A percentile compares a stretch with the other conserved stretches of the same genome.
Evolutionary conservation across 1,140 invertebrate genomes (phyloP).

Genomic region (Aricia agestis): DNA sequence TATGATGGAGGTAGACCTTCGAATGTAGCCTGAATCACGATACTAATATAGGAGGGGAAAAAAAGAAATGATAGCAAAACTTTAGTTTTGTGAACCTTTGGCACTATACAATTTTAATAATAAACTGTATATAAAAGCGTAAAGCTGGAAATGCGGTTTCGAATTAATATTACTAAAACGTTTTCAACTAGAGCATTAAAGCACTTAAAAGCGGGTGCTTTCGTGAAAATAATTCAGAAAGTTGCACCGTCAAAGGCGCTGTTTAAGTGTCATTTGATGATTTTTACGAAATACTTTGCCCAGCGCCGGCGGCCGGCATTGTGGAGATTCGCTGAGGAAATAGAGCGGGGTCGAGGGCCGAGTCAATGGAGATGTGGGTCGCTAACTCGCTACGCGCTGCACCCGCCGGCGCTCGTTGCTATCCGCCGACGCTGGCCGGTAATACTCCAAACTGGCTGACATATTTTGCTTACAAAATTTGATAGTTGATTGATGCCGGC

Average conservation of each 20-base stretch:
- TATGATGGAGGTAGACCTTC: no score
- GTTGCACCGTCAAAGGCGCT: background rate
- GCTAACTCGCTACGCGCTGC: background rate
- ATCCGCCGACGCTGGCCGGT: background rate
- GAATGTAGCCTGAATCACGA: no score
- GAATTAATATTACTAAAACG: background rate
- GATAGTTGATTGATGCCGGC: no score
- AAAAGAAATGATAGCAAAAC: no score
- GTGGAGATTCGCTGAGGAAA: slow-evolving; percentile 4
- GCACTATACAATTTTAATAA: no score
- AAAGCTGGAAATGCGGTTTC: background rate
- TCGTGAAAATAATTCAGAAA: background rate
- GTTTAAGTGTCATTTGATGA: background rate
- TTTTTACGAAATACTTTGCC: background rate
- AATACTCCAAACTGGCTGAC: no score
- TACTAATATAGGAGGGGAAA: no score
- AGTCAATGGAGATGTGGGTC: background rate
- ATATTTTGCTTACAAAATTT: no score
- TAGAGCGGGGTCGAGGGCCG: slow-evolving; percentile 13
- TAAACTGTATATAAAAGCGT: no score
- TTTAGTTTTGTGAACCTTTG: no score
- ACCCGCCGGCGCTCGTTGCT: background rate
- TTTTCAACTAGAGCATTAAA: background rate
- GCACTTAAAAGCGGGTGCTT: background rate
- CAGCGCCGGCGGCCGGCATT: background rate